These are phyloP conservation scores for Momotus momota DNA, from an alignment of 2,797 vertebrate species.

Conservation along the genomic window DNA sequence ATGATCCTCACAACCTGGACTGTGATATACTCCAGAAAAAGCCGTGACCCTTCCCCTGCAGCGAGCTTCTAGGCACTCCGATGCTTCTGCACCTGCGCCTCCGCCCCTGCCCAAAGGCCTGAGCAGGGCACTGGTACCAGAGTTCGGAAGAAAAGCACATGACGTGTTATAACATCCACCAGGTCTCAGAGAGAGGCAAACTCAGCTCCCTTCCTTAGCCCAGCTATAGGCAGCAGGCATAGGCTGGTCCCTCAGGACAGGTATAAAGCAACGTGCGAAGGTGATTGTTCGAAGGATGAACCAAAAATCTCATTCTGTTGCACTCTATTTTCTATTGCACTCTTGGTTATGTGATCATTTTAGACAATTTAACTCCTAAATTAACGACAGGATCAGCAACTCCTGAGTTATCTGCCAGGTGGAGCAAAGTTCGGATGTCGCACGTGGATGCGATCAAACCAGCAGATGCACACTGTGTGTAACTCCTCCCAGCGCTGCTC, in stretches of 20 bases:
- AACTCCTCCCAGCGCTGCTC: background rate
- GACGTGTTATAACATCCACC: background rate
- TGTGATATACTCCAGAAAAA: fast-evolving
- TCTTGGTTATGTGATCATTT: background rate
- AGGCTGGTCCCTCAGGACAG: background rate
- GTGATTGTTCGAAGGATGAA: background rate
- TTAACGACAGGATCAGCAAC: background rate
- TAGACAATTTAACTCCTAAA: background rate
- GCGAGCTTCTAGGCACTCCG: fast-evolving
- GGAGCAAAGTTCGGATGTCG: background rate
- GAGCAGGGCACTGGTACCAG: fast-evolving
- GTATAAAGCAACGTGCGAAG: background rate
- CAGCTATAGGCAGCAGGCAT: background rate
- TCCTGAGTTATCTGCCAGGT: background rate
- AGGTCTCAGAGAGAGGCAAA: too few relatives aligned
- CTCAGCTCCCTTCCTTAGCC: background rate
- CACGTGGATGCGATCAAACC: background rate
- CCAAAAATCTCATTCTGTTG: background rate
- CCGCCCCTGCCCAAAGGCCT: background rate
- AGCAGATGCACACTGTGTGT: fast-evolving
- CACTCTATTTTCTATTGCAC: background rate
- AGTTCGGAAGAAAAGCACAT: background rate
- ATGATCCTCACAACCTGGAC: background rate
- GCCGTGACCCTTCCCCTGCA: fast-evolving
- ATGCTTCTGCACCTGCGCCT: fast-evolving